Percentiles rank a stretch among this genome's conserved stretches.
These are phyloP conservation scores for Falco novaeseelandiae DNA, from an alignment of 2,797 vertebrate species.

Conservation along the genomic window DNA sequence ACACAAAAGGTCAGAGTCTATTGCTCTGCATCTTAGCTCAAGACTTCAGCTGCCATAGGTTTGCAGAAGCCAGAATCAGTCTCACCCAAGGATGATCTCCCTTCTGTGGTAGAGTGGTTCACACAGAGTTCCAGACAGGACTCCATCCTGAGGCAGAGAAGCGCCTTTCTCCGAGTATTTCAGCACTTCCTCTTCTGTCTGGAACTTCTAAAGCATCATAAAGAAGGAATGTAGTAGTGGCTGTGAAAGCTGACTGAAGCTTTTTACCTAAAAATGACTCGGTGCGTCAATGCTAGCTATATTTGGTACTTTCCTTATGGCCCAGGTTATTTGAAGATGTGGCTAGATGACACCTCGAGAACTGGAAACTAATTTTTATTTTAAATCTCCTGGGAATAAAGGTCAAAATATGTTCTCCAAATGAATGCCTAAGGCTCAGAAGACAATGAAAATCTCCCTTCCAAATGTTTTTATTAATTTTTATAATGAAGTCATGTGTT, in stretches of 20 bases:
- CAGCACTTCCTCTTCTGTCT: constrained; percentile 67
- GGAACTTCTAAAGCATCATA: constrained; percentile 60
- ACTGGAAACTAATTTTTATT: not conserved
- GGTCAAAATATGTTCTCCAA: not conserved
- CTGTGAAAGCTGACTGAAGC: constrained; percentile 50
- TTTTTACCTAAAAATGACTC: constrained; percentile 48
- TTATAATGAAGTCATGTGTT: not conserved
- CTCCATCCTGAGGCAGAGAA: constrained; percentile 32
- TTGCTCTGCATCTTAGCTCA: constrained; percentile 14
- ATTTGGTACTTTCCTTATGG: not conserved
- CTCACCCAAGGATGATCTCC: not conserved
- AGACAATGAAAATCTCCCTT: not conserved
- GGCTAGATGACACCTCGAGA: not conserved
- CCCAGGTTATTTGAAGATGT: not conserved
- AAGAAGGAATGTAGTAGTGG: constrained; percentile 60
- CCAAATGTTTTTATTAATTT: not conserved
- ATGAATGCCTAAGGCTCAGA: not conserved
- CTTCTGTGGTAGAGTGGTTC: not conserved
- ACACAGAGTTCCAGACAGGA: constrained; percentile 16
- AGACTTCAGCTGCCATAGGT: constrained; percentile 15
- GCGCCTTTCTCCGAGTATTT: constrained; percentile 28
- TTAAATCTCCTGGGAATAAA: not conserved
- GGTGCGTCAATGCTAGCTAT: constrained; percentile 8
- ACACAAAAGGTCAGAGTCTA: constrained; percentile 31
- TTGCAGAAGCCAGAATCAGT: constrained; percentile 24